A percentile compares a stretch with the other conserved stretches of the same genome.
Conservation (phyloP, 2,888 invertebrate species). For the Hofmannophila pseudospretella region DNA sequence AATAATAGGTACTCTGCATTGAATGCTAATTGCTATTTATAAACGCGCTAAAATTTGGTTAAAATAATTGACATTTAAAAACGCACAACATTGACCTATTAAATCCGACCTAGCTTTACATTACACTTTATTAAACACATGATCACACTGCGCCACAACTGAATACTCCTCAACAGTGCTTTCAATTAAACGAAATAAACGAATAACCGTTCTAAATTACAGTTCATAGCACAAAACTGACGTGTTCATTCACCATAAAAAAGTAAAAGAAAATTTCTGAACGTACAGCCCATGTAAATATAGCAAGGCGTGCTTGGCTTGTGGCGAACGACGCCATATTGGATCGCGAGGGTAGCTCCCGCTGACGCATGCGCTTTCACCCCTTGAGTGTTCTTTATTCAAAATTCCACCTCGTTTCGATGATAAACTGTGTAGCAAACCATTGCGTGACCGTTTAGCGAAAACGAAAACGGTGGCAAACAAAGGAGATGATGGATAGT, state of each 20-base stretch:
- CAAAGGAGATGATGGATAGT: conserved; percentile 25
- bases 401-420: conserved; percentile 6
- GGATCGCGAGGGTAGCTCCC: conserved; percentile 53
- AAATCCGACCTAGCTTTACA: conserved; percentile 24
- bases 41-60: background rate
- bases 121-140: conserved; percentile 43
- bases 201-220: background rate
- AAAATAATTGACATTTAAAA: conserved; percentile 13
- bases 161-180: background rate
- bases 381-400: conserved; percentile 40
- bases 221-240: conserved; percentile 9
- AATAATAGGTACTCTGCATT: too few species aligned
- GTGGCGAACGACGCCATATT: conserved; percentile 73
- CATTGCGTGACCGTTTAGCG: conserved; percentile 26
- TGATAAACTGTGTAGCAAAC: conserved; percentile 12
- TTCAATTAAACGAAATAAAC: background rate
- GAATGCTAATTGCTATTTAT: background rate
- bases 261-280: conserved; percentile 15
- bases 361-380: conserved; percentile 60
- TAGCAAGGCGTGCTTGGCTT: conserved; percentile 60
- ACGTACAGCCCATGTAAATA: conserved; percentile 41
- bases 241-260: conserved; percentile 16
- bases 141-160: conserved; percentile 50
- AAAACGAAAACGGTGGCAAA: conserved; percentile 22
- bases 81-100: conserved; percentile 37